A percentile compares a stretch with the other conserved stretches of the same genome.
These are phyloP conservation scores for Limulus polyphemus DNA, from an alignment of 2,888 invertebrate species.

Conservation along the genomic window DNA sequence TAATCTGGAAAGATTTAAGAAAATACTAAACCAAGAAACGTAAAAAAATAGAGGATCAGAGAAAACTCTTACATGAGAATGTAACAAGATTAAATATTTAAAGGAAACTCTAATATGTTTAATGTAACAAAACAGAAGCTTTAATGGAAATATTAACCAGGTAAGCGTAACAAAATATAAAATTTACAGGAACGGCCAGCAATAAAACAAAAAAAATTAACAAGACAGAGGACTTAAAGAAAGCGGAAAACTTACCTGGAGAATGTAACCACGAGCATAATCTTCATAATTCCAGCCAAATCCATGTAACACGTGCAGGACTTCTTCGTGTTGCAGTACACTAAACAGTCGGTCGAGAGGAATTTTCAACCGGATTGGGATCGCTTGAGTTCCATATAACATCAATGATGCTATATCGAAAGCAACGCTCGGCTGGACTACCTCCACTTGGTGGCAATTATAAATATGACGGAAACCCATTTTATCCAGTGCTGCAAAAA, in stretches of 20 bases:
- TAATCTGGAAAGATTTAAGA: too few relatives aligned
- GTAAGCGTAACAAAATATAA: too few relatives aligned
- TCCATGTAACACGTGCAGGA: conserved; percentile 55
- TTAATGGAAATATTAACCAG: too few relatives aligned
- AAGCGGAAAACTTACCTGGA: conserved; percentile 46
- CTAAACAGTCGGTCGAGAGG: conserved; percentile 59
- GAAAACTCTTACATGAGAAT: too few relatives aligned
- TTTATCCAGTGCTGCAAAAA: conserved; percentile 34
- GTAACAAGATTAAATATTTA: too few relatives aligned
- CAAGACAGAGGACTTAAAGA: too few relatives aligned
- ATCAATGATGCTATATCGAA: conserved; percentile 64
- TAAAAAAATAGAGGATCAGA: too few relatives aligned
- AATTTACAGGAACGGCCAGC: too few relatives aligned
- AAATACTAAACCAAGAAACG: too few relatives aligned
- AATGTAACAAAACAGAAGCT: too few relatives aligned
- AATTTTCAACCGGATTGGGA: conserved; percentile 59
- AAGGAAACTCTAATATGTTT: too few relatives aligned
- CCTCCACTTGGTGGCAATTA: conserved; percentile 30
- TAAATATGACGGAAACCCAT: conserved; percentile 35
- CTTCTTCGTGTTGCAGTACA: conserved; percentile 56
- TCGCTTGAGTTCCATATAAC: conserved; percentile 61
- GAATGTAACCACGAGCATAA: conserved; percentile 60
- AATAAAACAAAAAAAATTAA: too few relatives aligned
- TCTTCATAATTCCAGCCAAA: conserved; percentile 67
- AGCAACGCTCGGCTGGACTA: conserved; percentile 40